Conservation (phyloP, 1,140 invertebrate species). For the Augochlora pura region DNA sequence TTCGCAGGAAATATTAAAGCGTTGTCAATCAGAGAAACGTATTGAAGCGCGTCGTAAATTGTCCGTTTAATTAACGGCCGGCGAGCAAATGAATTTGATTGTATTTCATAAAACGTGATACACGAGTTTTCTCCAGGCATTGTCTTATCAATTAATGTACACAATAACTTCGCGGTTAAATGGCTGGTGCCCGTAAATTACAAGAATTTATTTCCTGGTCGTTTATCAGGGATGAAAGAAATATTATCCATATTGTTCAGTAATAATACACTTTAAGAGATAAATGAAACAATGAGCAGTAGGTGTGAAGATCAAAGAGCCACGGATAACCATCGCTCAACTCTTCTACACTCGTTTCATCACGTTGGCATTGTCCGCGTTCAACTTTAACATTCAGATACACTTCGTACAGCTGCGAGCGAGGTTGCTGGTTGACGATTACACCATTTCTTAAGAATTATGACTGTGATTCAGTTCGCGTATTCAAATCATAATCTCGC, state of each 20-base stretch:
- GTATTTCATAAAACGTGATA: too few relatives aligned
- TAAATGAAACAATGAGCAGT: neutral
- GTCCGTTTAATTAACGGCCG: too few relatives aligned
- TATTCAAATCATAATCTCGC: neutral
- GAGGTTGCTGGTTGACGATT: neutral
- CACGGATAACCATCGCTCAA: conserved; percentile 13
- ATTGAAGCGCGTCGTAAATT: too few relatives aligned
- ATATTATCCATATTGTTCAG: neutral
- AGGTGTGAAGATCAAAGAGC: conserved; percentile 29
- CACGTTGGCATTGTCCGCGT: conserved; percentile 5
- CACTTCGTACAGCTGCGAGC: neutral
- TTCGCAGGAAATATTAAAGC: too few relatives aligned
- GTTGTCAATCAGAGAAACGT: too few relatives aligned
- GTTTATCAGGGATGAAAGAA: neutral
- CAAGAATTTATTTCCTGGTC: neutral
- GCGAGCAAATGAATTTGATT: too few relatives aligned
- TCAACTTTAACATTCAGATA: conserved; percentile 10
- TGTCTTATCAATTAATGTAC: too few relatives aligned
- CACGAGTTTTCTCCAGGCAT: too few relatives aligned
- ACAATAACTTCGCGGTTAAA: too few relatives aligned
- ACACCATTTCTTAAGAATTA: neutral
- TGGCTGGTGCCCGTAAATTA: neutral
- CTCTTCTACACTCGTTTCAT: conserved; percentile 21
- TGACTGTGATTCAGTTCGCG: neutral
- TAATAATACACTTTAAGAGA: neutral